These are phyloP conservation scores for Onychostruthus taczanowskii DNA, from an alignment of 2,113 vertebrate genomes.

Conservation along the genomic window DNA sequence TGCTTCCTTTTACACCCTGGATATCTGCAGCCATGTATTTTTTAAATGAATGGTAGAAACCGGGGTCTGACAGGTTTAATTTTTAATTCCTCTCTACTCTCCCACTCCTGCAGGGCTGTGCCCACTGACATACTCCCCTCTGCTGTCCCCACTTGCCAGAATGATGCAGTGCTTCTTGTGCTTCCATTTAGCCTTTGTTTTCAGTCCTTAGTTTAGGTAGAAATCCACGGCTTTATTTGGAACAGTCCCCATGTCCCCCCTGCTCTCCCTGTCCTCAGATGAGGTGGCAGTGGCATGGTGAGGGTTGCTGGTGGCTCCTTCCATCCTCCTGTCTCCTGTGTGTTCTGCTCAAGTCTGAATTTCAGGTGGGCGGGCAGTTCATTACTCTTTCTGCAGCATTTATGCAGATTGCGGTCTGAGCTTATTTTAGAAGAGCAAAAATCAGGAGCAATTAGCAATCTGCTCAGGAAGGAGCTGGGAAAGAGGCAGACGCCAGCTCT, in stretches of 20 bases:
- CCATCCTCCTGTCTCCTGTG: not conserved
- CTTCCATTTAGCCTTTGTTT: not conserved
- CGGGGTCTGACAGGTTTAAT: not conserved
- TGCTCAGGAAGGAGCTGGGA: not conserved
- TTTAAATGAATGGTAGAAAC: not conserved
- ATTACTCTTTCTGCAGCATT: not conserved
- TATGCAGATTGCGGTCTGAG: not conserved
- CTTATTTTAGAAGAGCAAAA: constrained; percentile 46
- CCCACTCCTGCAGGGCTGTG: not conserved
- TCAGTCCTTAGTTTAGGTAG: not conserved
- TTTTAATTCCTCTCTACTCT: not conserved
- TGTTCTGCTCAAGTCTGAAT: not conserved
- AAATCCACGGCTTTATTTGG: not conserved
- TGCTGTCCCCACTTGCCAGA: not conserved
- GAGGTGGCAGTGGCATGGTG: rapidly evolving
- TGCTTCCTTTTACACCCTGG: not conserved
- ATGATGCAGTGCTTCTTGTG: not conserved
- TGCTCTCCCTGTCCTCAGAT: rapidly evolving
- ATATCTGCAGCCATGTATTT: not conserved
- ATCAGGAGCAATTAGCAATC: constrained; percentile 36
- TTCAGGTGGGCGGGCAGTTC: not conserved
- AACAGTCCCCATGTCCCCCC: rapidly evolving
- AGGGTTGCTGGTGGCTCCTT: not conserved
- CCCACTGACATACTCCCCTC: not conserved
- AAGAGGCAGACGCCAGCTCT: not conserved